These are phyloP conservation scores for Auanema freiburgensis DNA, from an alignment of 2,888 invertebrate genomes.

Conservation along the genomic window DNA sequence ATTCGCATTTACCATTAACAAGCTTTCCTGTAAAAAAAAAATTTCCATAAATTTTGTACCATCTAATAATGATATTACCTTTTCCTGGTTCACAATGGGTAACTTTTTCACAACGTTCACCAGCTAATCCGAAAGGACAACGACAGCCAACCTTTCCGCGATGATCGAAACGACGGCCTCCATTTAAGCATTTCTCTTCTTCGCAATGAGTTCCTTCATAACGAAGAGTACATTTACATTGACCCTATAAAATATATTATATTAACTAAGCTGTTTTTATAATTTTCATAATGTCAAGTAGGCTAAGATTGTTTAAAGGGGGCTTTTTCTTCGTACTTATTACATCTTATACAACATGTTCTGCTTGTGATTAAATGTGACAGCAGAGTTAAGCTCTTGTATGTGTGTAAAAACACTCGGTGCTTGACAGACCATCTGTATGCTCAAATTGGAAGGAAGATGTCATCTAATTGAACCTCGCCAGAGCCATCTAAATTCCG, in stretches of 20 bases:
- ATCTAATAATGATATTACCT: constrained; percentile 13
- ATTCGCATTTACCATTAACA: constrained; percentile 47
- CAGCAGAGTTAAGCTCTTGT: too few species aligned
- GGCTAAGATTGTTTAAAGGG: neutral
- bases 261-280: too few species aligned
- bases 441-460: too few species aligned
- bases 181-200: constrained; percentile 41
- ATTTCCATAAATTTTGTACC: neutral
- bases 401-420: too few species aligned
- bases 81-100: constrained; percentile 46
- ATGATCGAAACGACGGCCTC: constrained; percentile 34
- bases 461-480: too few species aligned
- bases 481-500: too few species aligned
- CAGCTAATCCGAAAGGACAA: constrained; percentile 45
- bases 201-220: constrained; percentile 44
- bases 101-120: constrained; percentile 45
- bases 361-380: too few species aligned
- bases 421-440: too few species aligned
- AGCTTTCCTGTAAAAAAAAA: constrained; percentile 31
- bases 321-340: constrained; percentile 1
- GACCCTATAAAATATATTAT: constrained; percentile 33
- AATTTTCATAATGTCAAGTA: neutral
- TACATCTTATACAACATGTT: neutral
- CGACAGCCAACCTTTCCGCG: constrained; percentile 40
- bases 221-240: constrained; percentile 43